A percentile compares a stretch with the other conserved stretches of the same genome.
These are phyloP conservation scores for Onychostruthus taczanowskii DNA, from an alignment of 2,113 vertebrate species.

Conservation along the genomic window DNA sequence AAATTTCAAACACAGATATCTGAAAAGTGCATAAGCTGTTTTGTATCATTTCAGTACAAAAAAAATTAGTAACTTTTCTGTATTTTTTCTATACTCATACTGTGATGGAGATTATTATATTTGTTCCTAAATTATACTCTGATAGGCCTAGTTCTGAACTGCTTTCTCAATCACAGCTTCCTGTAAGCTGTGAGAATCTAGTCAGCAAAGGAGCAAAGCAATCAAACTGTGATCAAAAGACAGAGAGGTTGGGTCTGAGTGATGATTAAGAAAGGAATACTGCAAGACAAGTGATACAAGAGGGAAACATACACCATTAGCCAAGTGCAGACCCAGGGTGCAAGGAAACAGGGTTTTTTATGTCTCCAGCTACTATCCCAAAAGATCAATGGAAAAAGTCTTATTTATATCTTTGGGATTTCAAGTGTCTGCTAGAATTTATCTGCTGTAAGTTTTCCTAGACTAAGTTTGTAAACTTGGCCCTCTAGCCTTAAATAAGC, in stretches of 20 bases:
- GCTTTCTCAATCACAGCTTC: background rate
- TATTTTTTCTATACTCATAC: background rate
- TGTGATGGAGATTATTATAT: background rate
- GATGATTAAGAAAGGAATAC: background rate
- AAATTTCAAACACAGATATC: background rate
- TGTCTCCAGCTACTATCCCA: background rate
- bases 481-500: background rate
- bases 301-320: background rate
- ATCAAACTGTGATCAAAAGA: slow-evolving; percentile 1
- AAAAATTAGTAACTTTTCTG: background rate
- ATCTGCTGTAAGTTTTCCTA: background rate
- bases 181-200: background rate
- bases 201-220: slow-evolving; percentile 4
- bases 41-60: background rate
- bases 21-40: background rate
- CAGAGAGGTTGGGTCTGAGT: background rate
- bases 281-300: background rate
- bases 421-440: background rate
- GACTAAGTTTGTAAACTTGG: background rate
- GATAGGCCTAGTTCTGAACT: background rate
- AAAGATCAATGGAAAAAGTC: background rate
- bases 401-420: background rate
- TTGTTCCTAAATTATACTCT: background rate
- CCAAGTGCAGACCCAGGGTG: background rate
- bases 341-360: background rate